Evolutionary conservation across 64 coral and sea anemone genomes (phyloP).

Genomic region (Pocillopora verrucosa): DNA sequence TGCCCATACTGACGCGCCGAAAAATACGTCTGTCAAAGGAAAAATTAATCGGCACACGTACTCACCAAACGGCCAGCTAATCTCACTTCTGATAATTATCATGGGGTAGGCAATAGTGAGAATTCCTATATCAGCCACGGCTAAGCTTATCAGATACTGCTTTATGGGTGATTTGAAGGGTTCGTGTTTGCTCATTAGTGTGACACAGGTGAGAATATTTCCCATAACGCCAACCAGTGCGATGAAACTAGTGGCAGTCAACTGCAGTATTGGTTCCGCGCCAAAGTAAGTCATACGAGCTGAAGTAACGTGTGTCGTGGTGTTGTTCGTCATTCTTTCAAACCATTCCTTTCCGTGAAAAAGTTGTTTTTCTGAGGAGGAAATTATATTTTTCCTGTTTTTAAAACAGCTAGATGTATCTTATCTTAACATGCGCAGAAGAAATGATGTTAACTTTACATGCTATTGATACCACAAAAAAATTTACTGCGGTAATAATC

Average conservation of each 20-base stretch:
- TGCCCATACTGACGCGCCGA: constrained; percentile 40
- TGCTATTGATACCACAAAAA: no score
- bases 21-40: constrained; percentile 20
- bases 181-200: background rate
- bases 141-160: constrained; percentile 30
- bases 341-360: no score
- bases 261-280: no score
- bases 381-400: no score
- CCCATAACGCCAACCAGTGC: constrained; percentile 11
- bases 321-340: no score
- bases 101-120: background rate
- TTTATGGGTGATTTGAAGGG: constrained; percentile 1
- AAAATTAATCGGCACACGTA: constrained; percentile 21
- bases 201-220: background rate
- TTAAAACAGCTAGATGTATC: no score
- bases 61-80: constrained; percentile 44
- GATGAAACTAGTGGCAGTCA: background rate
- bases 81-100: background rate
- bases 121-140: constrained; percentile 21
- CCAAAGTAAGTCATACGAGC: no score
- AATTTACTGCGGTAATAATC: no score
- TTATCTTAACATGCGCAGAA: no score
- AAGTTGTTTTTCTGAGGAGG: no score
- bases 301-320: no score
- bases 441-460: no score